A percentile compares a stretch with the other conserved stretches of the same genome.
phyloP scores from a whole-genome alignment of 2,888 invertebrate species.

The Cataglyphis altisquamis region DNA sequence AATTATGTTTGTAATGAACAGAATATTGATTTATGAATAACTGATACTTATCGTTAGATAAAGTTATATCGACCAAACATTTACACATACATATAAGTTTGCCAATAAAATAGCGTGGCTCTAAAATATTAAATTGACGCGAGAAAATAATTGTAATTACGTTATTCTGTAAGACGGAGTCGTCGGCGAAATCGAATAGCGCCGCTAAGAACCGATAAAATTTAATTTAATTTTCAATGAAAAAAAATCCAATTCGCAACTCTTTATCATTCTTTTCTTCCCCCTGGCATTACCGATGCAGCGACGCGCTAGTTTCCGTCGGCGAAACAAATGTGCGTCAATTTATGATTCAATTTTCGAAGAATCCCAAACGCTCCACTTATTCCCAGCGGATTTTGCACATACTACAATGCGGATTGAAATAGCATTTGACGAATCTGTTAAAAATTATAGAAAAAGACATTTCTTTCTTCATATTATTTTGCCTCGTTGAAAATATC shows the following conservation, averaged over 20 bases:
- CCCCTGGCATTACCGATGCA: slow-evolving; percentile 68
- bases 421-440: not conserved
- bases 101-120: not conserved
- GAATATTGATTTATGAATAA: not conserved
- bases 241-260: slow-evolving; percentile 61
- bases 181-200: slow-evolving; percentile 2
- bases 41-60: not conserved
- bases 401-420: not conserved
- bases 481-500: not conserved
- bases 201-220: slow-evolving; percentile 44
- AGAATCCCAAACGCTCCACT: slow-evolving; percentile 50
- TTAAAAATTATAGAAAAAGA: slow-evolving; percentile 24
- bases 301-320: slow-evolving; percentile 55
- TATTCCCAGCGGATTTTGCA: slow-evolving; percentile 13
- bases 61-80: not conserved
- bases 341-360: slow-evolving; percentile 78
- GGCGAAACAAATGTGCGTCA: slow-evolving; percentile 72
- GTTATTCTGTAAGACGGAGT: not conserved
- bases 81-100: not conserved
- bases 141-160: slow-evolving; percentile 21
- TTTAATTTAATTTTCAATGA: slow-evolving; percentile 75
- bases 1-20: not conserved
- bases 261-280: slow-evolving; percentile 56
- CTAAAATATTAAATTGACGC: slow-evolving; percentile 6
- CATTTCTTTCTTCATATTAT: not conserved